Conservation (phyloP, 2,888 invertebrate species). For the Thereva nobilitata region DNA sequence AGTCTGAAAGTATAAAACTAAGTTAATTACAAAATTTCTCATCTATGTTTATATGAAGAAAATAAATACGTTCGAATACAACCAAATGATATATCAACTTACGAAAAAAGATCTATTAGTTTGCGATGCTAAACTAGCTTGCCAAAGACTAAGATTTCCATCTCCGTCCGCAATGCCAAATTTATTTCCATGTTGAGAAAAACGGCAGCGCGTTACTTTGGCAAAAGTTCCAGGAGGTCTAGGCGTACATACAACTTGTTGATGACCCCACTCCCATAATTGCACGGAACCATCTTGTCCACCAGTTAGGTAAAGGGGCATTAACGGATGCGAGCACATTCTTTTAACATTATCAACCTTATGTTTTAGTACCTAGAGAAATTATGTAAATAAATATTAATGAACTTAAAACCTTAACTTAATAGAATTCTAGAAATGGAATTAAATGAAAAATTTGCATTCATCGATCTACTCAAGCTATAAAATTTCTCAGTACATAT, state of each 20-base stretch:
- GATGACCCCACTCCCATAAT: constrained; percentile 98
- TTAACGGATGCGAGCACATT: constrained; percentile 92
- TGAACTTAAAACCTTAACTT: too few relatives aligned
- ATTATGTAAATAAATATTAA: not conserved
- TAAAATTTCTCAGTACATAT: too few relatives aligned
- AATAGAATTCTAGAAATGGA: too few relatives aligned
- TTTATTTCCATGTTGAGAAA: constrained; percentile 96
- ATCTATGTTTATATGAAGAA: not conserved
- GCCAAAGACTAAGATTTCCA: constrained; percentile 94
- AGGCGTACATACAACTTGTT: constrained; percentile 85
- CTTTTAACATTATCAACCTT: constrained; percentile 92
- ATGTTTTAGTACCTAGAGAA: constrained; percentile 83
- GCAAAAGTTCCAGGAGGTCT: constrained; percentile 93
- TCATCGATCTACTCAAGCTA: too few relatives aligned
- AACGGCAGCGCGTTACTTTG: constrained; percentile 93
- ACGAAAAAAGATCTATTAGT: constrained; percentile 85
- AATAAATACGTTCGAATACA: not conserved
- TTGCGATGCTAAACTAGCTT: constrained; percentile 79
- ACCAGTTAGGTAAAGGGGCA: constrained; percentile 93
- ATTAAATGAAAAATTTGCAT: too few relatives aligned
- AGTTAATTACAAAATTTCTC: not conserved
- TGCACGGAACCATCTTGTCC: constrained; percentile 95
- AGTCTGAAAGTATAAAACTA: constrained; percentile 67
- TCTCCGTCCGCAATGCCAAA: constrained; percentile 98
- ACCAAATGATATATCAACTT: constrained; percentile 57